Base-by-base conservation (phyloP, 2,888 invertebrate species). In the Troglohyphantes excavatus region DNA sequence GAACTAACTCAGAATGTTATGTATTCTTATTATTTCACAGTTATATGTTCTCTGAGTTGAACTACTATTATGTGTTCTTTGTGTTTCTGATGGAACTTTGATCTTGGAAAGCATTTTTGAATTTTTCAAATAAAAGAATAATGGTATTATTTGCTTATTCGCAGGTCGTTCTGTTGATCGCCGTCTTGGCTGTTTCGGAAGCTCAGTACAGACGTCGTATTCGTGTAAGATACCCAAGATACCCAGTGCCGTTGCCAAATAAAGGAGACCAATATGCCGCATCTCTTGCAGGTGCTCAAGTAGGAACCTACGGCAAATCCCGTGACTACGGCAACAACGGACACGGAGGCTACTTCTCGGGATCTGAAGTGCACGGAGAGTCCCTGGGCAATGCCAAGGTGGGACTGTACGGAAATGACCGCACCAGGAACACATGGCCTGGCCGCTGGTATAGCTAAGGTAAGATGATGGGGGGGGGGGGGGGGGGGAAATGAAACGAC, bases 331-430 rank as follows among this genome's bases (percentile, higher is more conserved):
- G 27, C 11, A 3, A 33, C n/a, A 17, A 6, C 6, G 67, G 65
- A 0, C 6, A 43, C 2, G 79, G 67, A 9, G 7, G 63, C 5
- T 6, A 23, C 17, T 19, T n/a, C 11, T 23, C 27, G 0, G 39
- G 26, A 17, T 67, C 43, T 9, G 63, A 83, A 0, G 72, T 72
- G 6, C 21, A 29, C 3, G 61, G 72, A 17, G 63, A 61, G 9
- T 61, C 72, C 27, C 72, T 83, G n/a, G 83, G 72, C 21, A 61
- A 39, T 3, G 83, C 72, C 21, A 72, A 72, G 26, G 46, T 83
- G 0, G 72, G 83, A 13, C 5, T 63, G 0, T 72, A 72, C n/a
- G 43, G 43, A 53, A 72, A 59, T 17, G 68, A 81, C 21, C 27
- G 29, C 19, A 11, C 39, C 43, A 43, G 21, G 17, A 26, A 23